phyloP scores from a whole-genome alignment of 2,797 vertebrate genomes.

The Manis pentadactyla region DNA sequence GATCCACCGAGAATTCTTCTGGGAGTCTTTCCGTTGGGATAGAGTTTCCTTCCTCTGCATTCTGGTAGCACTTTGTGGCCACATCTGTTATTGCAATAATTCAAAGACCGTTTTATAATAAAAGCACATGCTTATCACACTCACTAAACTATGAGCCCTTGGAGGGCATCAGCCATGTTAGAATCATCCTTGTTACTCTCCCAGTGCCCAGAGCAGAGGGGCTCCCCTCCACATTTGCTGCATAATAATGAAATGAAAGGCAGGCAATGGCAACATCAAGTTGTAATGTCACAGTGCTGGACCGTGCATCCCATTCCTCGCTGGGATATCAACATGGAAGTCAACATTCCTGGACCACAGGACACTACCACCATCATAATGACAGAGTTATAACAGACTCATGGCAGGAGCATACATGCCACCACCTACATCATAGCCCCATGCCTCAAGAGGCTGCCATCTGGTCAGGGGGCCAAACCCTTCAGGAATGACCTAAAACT shows the following conservation, averaged over 20 bases:
- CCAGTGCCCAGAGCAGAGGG: background rate
- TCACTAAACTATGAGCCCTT: background rate
- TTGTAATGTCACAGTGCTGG: background rate
- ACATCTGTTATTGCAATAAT: background rate
- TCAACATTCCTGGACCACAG: background rate
- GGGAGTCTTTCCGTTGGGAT: background rate
- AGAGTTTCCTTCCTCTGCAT: background rate
- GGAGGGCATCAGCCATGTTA: background rate
- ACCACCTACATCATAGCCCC: background rate
- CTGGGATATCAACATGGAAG: background rate
- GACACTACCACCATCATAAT: background rate
- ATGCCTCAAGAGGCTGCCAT: background rate
- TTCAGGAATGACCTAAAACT: background rate
- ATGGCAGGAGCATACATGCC: background rate
- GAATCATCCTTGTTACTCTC: background rate
- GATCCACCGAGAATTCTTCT: constrained; percentile 16
- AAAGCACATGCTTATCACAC: background rate
- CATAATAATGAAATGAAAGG: background rate
- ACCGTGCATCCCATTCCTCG: background rate
- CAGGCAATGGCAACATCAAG: background rate
- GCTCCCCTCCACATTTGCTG: background rate
- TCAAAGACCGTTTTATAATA: background rate
- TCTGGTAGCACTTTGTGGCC: background rate
- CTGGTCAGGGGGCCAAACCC: background rate
- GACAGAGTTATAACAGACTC: background rate